These are phyloP conservation scores for Pipistrellus kuhlii DNA, from an alignment of 2,797 vertebrate genomes.

Conservation along the genomic window DNA sequence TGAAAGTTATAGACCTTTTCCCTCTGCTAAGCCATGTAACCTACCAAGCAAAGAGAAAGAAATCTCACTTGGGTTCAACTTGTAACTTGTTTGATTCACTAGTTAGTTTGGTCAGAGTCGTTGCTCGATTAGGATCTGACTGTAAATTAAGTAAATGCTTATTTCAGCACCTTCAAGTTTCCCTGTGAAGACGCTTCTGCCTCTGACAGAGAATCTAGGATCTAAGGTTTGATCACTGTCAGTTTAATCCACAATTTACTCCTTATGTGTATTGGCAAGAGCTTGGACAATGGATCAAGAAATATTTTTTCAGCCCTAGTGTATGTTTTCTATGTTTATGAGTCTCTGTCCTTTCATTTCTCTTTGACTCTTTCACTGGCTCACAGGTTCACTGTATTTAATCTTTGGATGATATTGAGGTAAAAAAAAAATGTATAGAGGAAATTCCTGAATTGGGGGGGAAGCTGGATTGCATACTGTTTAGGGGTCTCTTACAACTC, in stretches of 20 bases:
- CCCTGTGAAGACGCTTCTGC: background rate
- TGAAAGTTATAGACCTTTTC: background rate
- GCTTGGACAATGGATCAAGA: background rate
- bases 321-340: background rate
- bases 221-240: background rate
- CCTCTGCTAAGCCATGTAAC: background rate
- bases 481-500: background rate
- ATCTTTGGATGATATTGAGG: background rate
- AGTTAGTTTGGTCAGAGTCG: background rate
- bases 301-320: background rate
- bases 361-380: background rate
- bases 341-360: background rate
- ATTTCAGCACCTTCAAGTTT: background rate
- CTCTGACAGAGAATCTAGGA: conserved; percentile 11
- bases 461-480: background rate
- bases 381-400: background rate
- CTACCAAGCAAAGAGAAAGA: background rate
- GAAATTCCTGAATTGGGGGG: background rate
- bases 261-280: background rate
- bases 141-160: background rate
- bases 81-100: background rate
- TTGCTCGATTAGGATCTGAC: background rate
- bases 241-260: background rate
- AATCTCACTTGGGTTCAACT: conserved; percentile 9
- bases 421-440: conserved; percentile 18